Conservation (phyloP, 1,140 invertebrate genomes). For the Brevipalpus yothersi region DNA sequence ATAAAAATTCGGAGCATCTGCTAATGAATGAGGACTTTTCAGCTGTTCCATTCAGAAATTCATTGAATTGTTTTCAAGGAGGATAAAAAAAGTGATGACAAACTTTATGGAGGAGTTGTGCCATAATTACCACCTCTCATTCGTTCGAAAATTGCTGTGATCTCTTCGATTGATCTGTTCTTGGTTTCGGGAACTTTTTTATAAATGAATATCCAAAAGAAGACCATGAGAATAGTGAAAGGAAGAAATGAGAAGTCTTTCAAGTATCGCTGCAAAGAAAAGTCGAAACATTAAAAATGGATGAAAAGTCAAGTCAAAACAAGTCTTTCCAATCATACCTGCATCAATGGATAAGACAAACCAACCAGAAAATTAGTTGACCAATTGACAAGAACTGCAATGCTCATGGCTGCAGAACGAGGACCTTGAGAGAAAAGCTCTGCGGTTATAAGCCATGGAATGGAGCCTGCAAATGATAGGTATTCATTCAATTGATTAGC, state of each 20-base stretch:
- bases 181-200: conserved; percentile 95
- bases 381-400: conserved; percentile 95
- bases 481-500: conserved; percentile 8
- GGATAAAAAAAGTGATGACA: too few species aligned
- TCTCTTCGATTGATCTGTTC: conserved; percentile 94
- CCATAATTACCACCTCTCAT: too few species aligned
- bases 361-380: conserved; percentile 90
- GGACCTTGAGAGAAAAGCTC: conserved; percentile 94
- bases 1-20: too few species aligned
- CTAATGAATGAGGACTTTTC: too few species aligned
- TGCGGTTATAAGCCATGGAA: conserved; percentile 96
- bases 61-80: too few species aligned
- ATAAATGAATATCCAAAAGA: conserved; percentile 94
- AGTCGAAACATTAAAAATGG: background rate
- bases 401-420: conserved; percentile 85
- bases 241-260: conserved; percentile 91
- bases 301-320: background rate
- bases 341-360: conserved; percentile 75
- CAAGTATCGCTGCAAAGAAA: conserved; percentile 38
- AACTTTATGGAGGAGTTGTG: too few species aligned
- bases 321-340: conserved; percentile 29
- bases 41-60: too few species aligned
- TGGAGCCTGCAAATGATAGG: conserved; percentile 34
- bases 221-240: conserved; percentile 77
- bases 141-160: conserved; percentile 49